Percentiles rank a stretch among this genome's conserved stretches.
Evolutionary conservation across 92 coral and sea anemone genomes (phyloP).

Genomic region (Porites evermanni): DNA sequence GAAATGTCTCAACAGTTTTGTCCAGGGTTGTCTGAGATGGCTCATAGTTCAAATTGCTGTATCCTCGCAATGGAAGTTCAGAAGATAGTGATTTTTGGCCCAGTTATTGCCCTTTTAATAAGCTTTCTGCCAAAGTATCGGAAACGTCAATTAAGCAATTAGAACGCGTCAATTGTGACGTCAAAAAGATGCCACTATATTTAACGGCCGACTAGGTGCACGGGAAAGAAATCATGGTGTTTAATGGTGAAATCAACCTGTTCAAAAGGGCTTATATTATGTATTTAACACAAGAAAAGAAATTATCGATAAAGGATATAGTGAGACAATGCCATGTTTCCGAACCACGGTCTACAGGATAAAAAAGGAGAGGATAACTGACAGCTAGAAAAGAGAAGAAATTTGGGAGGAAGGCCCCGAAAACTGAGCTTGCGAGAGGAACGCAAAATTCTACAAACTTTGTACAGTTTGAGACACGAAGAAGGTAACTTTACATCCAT

Average conservation of each 20-base stretch:
- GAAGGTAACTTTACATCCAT: constrained; percentile 38
- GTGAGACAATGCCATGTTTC: neutral
- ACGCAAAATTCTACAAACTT: constrained; percentile 17
- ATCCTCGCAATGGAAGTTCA: too few species aligned
- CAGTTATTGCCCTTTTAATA: too few species aligned
- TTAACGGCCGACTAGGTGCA: neutral
- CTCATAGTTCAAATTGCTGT: too few species aligned
- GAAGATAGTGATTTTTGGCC: too few species aligned
- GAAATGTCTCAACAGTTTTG: too few species aligned
- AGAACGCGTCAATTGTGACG: too few species aligned
- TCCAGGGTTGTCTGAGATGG: too few species aligned
- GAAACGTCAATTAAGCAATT: too few species aligned
- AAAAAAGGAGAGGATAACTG: neutral
- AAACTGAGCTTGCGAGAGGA: constrained; percentile 32
- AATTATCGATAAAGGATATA: neutral
- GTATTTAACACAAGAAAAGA: neutral
- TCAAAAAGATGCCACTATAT: too few species aligned
- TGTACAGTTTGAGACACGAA: constrained; percentile 4
- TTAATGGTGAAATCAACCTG: neutral
- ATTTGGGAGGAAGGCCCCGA: constrained; percentile 21
- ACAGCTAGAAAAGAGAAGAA: neutral
- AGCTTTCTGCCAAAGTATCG: too few species aligned
- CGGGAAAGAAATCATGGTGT: constrained; percentile 6
- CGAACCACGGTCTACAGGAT: neutral
- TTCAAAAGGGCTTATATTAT: constrained; percentile 11